Evolutionary conservation across 2,888 invertebrate genomes (phyloP).

Genomic region (Furcula furcula): DNA sequence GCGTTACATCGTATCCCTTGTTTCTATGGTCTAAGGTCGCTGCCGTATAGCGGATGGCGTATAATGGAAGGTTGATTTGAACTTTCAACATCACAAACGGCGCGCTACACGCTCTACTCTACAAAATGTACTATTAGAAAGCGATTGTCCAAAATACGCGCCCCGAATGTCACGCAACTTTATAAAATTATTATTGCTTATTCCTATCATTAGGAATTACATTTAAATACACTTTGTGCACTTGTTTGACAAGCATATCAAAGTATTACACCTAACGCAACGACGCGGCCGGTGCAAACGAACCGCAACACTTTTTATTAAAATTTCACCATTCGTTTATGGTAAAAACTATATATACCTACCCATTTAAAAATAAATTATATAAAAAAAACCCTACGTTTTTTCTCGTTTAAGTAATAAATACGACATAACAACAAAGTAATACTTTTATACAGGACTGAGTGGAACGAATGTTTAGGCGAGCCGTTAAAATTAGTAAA

Average conservation of each 20-base stretch:
- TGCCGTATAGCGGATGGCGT: too few species aligned
- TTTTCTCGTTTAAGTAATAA: conserved; percentile 63
- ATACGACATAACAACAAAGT: conserved; percentile 66
- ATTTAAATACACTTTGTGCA: conserved; percentile 57
- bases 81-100: conserved; percentile 12
- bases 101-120: conserved; percentile 10
- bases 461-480: conserved; percentile 1
- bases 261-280: conserved; percentile 53
- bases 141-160: neutral
- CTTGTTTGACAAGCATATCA: conserved; percentile 77
- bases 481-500: neutral
- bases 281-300: conserved; percentile 29
- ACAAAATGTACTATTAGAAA: conserved; percentile 4
- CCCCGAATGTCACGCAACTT: neutral
- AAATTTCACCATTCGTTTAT: conserved; percentile 34
- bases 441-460: conserved; percentile 47
- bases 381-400: conserved; percentile 66
- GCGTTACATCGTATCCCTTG: too few species aligned
- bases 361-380: conserved; percentile 75
- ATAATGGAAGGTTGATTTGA: conserved; percentile 24
- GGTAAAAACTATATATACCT: conserved; percentile 52
- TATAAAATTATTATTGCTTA: conserved; percentile 45
- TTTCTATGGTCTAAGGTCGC: too few species aligned
- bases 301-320: conserved; percentile 28
- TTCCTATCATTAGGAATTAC: conserved; percentile 53